Conservation (phyloP, 2,113 vertebrate species). For the Bothrops jararaca region DNA sequence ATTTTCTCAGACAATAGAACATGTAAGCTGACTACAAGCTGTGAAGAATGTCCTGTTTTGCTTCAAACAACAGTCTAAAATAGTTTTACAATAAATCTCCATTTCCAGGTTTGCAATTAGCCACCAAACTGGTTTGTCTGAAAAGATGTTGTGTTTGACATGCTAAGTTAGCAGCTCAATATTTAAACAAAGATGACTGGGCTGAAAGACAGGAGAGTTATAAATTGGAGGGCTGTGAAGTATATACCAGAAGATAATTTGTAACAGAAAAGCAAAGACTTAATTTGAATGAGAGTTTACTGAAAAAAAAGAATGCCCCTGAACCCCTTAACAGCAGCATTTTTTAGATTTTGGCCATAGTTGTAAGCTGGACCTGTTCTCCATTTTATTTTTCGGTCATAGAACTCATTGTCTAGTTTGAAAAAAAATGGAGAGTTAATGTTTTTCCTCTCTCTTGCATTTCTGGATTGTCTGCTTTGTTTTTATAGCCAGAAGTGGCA, state of each 20-base stretch:
- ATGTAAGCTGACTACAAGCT: fast-evolving
- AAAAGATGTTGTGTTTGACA: slow-evolving; percentile 10
- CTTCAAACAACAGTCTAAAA: background rate
- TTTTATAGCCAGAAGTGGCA: background rate
- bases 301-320: background rate
- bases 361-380: background rate
- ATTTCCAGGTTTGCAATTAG: background rate
- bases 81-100: slow-evolving; percentile 13
- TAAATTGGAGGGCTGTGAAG: background rate
- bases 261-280: background rate
- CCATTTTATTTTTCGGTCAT: background rate
- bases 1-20: fast-evolving
- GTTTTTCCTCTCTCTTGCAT: background rate
- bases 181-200: background rate
- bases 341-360: background rate
- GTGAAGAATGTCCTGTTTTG: slow-evolving; percentile 25
- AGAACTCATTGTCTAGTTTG: background rate
- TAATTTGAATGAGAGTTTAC: background rate
- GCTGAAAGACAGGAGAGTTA: background rate
- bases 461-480: background rate
- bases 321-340: background rate
- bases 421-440: background rate
- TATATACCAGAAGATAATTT: background rate
- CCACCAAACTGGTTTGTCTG: slow-evolving; percentile 22
- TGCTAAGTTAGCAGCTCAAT: slow-evolving; percentile 11